Base-by-base conservation (phyloP, 2,888 invertebrate genomes). In the Ornithoptera priamus region DNA sequence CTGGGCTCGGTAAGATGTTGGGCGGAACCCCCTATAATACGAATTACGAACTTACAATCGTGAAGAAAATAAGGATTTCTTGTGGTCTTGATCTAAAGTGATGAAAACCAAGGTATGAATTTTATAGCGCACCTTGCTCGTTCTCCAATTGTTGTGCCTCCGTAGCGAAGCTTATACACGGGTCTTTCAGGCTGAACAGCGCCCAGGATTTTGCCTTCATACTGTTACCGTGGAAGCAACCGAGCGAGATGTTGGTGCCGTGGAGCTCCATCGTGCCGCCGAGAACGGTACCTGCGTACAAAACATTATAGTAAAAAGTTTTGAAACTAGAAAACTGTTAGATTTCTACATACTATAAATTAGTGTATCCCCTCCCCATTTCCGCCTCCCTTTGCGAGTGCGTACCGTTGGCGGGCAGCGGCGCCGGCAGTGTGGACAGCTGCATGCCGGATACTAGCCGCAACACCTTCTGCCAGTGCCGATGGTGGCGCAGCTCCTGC, bases 151-250 rank as follows among this genome's bases (percentile, higher is more conserved):
- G 97, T 85, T 98, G 97, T 0, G 98, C 98, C 86, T 98, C 98
- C 0, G 98, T 97, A 20, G 97, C 96, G 87, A 98, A 98, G 80
- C 96, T 97, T 75, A 98, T 97, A 81, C 96, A 96, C 0, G 98
- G 98, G 80, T 99, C 97, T 83, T 97, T 96, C 74, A 99, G 93
- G 77, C 97, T 98, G 87, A 99, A 99, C 74, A 99, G 87, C 8
- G 98, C 99, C 99, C 99, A 99, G 1, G 97, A 97, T 89, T 98
- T 98, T 69, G 98, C 95, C 85, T 98, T 97, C 87, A 99, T 98
- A 89, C 99, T 99, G 83, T 98, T 97, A 53, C 99, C 99, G 87
- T 99, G 98, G 94, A 99, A 99, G 87, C 99, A 99, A 5, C 98
- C 99, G 74, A 99, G 92, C 8, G 98, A 98, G 70, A 99, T 97